phyloP scores from a whole-genome alignment of 2,888 invertebrate genomes.

The Tolmerus cingulatus region DNA sequence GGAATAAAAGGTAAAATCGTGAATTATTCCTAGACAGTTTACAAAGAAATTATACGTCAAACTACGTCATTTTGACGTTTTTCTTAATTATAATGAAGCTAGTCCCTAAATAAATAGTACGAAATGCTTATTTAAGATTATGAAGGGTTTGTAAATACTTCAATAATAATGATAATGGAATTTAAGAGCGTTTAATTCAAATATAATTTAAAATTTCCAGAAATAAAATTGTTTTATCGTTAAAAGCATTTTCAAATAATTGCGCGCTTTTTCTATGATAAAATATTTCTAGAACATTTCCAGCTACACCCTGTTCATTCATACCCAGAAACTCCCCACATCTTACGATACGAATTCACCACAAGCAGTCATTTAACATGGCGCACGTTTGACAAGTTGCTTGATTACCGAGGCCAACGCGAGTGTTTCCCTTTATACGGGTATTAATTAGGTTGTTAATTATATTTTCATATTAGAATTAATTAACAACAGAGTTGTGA shows the following conservation, averaged over 20 bases:
- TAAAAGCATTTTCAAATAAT: background rate
- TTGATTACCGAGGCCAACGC: constrained; percentile 27
- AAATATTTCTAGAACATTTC: background rate
- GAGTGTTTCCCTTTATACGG: constrained; percentile 28
- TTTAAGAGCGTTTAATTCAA: background rate
- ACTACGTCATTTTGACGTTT: background rate
- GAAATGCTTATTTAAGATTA: background rate
- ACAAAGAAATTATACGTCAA: background rate
- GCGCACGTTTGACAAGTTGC: constrained; percentile 48
- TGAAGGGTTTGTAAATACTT: background rate
- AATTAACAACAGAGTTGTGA: background rate
- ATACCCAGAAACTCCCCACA: background rate
- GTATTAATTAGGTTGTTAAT: constrained; percentile 41
- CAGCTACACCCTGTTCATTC: background rate
- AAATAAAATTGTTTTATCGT: background rate
- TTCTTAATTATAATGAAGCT: background rate
- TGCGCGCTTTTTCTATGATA: background rate
- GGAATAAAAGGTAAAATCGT: background rate
- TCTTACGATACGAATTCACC: background rate
- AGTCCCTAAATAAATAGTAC: background rate
- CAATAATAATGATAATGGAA: background rate
- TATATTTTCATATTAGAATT: constrained; percentile 38
- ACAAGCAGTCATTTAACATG: constrained; percentile 41
- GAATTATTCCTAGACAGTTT: background rate
- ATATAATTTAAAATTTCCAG: background rate